Evolutionary conservation across 2,888 invertebrate genomes (phyloP).

Genomic region (Nipponacmea schrenckii): DNA sequence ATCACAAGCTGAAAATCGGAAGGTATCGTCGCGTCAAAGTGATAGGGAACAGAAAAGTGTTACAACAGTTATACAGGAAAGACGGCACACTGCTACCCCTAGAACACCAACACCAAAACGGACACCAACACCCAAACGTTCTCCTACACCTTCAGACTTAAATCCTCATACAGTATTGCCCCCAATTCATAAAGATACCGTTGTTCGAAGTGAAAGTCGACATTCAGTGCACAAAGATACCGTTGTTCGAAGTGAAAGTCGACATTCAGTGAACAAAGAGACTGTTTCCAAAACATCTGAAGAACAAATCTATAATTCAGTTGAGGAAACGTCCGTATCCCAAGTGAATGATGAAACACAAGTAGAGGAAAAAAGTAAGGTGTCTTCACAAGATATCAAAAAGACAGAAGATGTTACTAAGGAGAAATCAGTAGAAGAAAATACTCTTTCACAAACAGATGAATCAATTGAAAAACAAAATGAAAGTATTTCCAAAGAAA

Average conservation of each 20-base stretch:
- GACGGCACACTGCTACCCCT: background rate
- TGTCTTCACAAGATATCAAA: too few relatives aligned
- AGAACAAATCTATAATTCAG: background rate
- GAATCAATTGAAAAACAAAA: background rate
- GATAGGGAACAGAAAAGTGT: too few relatives aligned
- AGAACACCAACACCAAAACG: background rate
- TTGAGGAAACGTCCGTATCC: background rate
- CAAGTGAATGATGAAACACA: too few relatives aligned
- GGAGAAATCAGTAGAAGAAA: background rate
- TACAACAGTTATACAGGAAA: background rate
- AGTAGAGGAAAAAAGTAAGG: too few relatives aligned
- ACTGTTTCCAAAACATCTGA: background rate
- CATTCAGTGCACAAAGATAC: too few relatives aligned
- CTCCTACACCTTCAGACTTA: slow-evolving; percentile 10
- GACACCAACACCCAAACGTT: background rate
- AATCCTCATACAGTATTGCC: slow-evolving; percentile 11
- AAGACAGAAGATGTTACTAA: background rate
- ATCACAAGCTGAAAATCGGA: background rate
- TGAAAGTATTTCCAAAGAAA: too few relatives aligned
- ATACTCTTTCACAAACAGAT: background rate
- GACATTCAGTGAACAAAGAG: background rate
- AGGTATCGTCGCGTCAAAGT: background rate
- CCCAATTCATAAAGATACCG: slow-evolving; percentile 4
- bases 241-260: background rate
- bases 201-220: too few relatives aligned